Conservation (phyloP, 2,113 vertebrate species). For the Cinclus mexicanus region DNA sequence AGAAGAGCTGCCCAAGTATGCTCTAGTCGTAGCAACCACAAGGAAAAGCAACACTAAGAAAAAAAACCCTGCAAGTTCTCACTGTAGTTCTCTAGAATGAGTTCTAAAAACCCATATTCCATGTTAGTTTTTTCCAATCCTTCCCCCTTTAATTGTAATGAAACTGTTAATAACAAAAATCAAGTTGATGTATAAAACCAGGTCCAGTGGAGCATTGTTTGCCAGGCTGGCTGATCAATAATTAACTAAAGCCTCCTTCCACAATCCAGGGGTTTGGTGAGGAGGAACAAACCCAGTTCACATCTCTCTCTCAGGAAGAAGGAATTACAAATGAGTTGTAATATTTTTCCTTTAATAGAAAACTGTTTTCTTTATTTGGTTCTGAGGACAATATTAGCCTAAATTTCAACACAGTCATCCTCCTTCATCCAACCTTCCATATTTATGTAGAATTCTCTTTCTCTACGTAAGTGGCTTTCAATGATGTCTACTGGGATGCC, state of each 20-base stretch:
- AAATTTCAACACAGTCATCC: neutral
- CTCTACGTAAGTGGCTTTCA: neutral
- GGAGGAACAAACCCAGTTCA: neutral
- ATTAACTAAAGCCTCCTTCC: neutral
- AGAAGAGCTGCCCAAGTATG: neutral
- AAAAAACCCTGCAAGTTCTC: neutral
- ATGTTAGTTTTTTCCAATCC: neutral
- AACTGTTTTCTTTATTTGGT: neutral
- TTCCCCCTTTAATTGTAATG: neutral
- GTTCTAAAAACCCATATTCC: neutral
- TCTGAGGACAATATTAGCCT: neutral
- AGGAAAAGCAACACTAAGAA: neutral
- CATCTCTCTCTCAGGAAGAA: neutral
- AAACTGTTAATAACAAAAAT: neutral
- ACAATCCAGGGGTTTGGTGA: neutral
- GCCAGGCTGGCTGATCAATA: neutral
- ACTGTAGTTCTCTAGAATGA: accelerated
- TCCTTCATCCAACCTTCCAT: neutral
- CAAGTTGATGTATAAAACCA: neutral
- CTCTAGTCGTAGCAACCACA: neutral
- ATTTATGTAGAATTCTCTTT: neutral
- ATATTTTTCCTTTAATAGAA: neutral
- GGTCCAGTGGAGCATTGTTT: neutral
- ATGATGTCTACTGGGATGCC: neutral
- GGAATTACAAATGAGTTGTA: neutral